Evolutionary conservation across 2,888 invertebrate genomes (phyloP).

Genomic region (Apotomis betuletana): DNA sequence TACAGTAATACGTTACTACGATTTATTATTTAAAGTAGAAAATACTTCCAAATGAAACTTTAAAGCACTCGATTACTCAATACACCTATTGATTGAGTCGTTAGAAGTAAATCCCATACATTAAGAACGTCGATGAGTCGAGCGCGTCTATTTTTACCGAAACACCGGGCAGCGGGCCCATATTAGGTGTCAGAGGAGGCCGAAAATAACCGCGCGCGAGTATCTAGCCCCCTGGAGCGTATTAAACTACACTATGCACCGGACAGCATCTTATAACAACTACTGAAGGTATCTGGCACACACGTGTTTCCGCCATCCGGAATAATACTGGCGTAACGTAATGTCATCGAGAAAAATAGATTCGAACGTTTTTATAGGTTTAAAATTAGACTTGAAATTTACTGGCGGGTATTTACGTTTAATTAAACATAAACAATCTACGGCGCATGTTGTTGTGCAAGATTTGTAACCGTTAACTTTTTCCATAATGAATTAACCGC

Average conservation of each 20-base stretch:
- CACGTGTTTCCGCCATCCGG: slow-evolving; percentile 24
- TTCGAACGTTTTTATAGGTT: slow-evolving; percentile 13
- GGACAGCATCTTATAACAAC: slow-evolving; percentile 9
- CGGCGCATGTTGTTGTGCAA: too few species aligned
- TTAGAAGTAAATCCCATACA: slow-evolving; percentile 14
- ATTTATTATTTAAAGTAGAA: not conserved
- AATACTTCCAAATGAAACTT: not conserved
- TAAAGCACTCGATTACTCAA: not conserved
- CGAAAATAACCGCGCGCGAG: slow-evolving; percentile 67
- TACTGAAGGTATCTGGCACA: slow-evolving; percentile 11
- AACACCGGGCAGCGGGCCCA: slow-evolving; percentile 77
- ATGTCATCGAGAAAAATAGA: slow-evolving; percentile 29
- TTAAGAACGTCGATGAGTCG: slow-evolving; percentile 53
- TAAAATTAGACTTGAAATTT: slow-evolving; percentile 16
- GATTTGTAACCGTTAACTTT: too few species aligned
- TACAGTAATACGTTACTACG: not conserved
- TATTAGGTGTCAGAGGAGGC: slow-evolving; percentile 75
- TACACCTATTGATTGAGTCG: slow-evolving; percentile 14
- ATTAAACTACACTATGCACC: slow-evolving; percentile 44
- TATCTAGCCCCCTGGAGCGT: slow-evolving; percentile 62
- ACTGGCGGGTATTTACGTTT: not conserved
- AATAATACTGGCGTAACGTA: slow-evolving; percentile 16
- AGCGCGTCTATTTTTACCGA: slow-evolving; percentile 72
- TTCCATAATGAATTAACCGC: too few species aligned
- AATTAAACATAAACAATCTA: not conserved